Base-by-base conservation (phyloP, 1,140 invertebrate species). In the Littorina saxatilis region DNA sequence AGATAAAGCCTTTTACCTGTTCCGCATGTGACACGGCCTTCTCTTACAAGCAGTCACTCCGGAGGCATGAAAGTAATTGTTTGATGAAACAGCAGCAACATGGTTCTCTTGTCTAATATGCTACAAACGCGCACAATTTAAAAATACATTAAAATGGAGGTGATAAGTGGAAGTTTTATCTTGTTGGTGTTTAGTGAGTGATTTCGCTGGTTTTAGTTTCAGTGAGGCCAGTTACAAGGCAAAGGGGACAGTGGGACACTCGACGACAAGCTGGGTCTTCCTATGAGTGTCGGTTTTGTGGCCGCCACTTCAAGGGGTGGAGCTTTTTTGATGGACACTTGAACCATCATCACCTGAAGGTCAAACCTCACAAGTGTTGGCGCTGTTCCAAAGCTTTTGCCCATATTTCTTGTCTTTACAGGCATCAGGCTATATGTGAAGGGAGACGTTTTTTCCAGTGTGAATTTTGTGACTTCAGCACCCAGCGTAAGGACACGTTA, bases 311-410 rank as follows among this genome's bases (percentile, higher is more conserved):
- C 73, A 80, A 70, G 52, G 61, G 61, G 47, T 50, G 40, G 29
- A 55, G 77, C 63, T 32, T 80, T 32, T 78, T 63, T 63, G 73
- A 81, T 78, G 82, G 82, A 20, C 82, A 83, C 55, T 39, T 83
- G 29, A 81, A 80, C 68, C 79, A 79, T 55, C 79, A 81, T n/a
- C 82, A 83, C 63, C 52, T 81, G 23, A 79, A 79, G 39, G 68
- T 83, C n/a, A 83, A 83, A 78, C 75, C 82, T 35, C 80, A 80
- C 58, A 73, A 61, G 29, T 83, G 82, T 63, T 27, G 15, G 20
- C 52, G n/a, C 35, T 83, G 82, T 39, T 29, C 15, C 5, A 80
- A 78, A 63, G 66, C 43, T 47, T 83, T 83, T 73, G 79, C 74
- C 20, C 80, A 83, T 39, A 55, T 78, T 1, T 75, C 79, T 23